These are phyloP conservation scores for Arenicola marina DNA, from an alignment of 2,888 invertebrate genomes.

Conservation along the genomic window DNA sequence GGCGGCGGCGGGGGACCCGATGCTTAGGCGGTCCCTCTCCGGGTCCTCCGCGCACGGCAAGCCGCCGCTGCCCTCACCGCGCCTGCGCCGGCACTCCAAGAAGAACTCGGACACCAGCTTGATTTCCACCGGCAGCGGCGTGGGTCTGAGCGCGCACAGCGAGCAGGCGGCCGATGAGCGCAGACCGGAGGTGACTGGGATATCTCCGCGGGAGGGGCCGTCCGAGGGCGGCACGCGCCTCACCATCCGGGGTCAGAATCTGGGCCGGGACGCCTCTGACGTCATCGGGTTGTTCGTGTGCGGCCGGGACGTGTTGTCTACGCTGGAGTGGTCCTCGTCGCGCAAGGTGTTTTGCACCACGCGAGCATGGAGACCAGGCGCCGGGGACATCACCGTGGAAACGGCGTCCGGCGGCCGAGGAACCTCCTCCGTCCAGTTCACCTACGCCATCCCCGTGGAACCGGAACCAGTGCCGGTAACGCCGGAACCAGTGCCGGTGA, in stretches of 20 bases:
- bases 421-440: conserved; percentile 12
- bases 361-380: conserved; percentile 47
- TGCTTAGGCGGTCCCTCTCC: no score
- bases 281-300: conserved; percentile 52
- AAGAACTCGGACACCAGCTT: conserved; percentile 1
- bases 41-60: background rate
- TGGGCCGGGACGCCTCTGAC: conserved; percentile 51
- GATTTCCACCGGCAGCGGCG: background rate
- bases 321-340: conserved; percentile 52
- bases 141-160: background rate
- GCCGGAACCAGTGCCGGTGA: background rate
- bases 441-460: background rate
- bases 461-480: background rate
- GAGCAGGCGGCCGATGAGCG: background rate
- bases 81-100: no score
- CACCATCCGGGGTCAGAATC: conserved; percentile 49
- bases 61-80: no score
- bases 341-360: conserved; percentile 47
- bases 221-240: conserved; percentile 48
- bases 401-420: conserved; percentile 54
- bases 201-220: conserved; percentile 48
- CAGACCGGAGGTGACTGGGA: conserved; percentile 45
- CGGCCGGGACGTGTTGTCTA: conserved; percentile 49
- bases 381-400: conserved; percentile 50
- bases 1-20: no score